These are phyloP conservation scores for Acestrorhynchus altus DNA, from an alignment of 2,797 vertebrate species.

Conservation along the genomic window DNA sequence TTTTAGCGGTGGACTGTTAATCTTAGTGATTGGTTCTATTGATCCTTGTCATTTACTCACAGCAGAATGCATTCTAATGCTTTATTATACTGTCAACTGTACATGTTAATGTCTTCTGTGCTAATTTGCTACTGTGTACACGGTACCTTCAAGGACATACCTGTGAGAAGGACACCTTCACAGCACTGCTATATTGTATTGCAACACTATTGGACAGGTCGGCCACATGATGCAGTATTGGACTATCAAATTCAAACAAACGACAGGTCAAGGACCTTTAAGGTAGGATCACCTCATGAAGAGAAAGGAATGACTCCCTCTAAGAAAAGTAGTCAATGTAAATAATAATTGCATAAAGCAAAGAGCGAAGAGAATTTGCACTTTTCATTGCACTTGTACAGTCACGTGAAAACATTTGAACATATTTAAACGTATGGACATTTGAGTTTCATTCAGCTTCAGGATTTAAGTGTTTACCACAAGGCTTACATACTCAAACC, in stretches of 20 bases:
- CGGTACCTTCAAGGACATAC: not conserved
- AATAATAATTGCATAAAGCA: not conserved
- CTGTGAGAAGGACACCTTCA: constrained; percentile 38
- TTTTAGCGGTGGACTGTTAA: constrained; percentile 15
- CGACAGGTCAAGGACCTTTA: constrained; percentile 22
- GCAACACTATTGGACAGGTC: constrained; percentile 5
- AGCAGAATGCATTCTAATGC: constrained; percentile 6
- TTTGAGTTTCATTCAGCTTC: no score
- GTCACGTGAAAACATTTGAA: no score
- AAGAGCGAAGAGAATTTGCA: not conserved
- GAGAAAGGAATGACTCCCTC: not conserved
- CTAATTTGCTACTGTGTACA: not conserved
- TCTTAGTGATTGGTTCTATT: constrained; percentile 15
- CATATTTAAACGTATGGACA: no score
- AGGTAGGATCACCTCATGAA: not conserved
- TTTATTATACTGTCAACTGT: not conserved
- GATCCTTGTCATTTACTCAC: constrained; percentile 23
- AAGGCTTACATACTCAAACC: no score
- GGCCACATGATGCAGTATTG: constrained; percentile 16
- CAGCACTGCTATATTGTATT: constrained; percentile 37
- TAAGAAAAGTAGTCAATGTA: not conserved
- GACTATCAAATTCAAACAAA: not conserved
- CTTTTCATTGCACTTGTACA: not conserved
- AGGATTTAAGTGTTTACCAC: no score
- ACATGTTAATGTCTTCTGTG: not conserved